phyloP scores from a whole-genome alignment of 2,113 vertebrate species.

The Petaurus breviceps region DNA sequence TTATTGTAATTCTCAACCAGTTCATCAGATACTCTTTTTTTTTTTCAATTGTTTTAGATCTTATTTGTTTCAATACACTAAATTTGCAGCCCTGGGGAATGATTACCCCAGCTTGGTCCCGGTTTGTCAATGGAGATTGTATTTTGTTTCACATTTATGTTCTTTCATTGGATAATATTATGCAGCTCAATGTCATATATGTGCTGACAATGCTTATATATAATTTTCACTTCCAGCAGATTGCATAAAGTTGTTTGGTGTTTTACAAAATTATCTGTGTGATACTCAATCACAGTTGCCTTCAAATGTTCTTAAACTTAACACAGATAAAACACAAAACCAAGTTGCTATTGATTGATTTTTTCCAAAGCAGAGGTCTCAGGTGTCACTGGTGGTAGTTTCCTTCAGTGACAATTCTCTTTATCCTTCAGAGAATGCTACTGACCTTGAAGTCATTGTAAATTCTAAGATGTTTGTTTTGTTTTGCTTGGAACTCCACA shows the following conservation, averaged over 20 bases:
- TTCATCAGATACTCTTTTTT: neutral
- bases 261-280: constrained; percentile 46
- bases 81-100: neutral
- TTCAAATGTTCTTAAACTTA: constrained; percentile 48
- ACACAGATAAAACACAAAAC: neutral
- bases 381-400: neutral
- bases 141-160: neutral
- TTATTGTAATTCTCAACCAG: neutral
- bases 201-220: neutral
- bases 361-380: neutral
- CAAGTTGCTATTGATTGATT: constrained; percentile 30
- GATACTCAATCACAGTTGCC: constrained; percentile 16
- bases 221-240: constrained; percentile 47
- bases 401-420: constrained; percentile 26
- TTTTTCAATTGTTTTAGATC: neutral
- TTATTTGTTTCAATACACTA: constrained; percentile 17
- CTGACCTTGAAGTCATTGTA: constrained; percentile 46
- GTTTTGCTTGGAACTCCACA: neutral
- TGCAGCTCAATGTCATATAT: neutral
- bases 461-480: neutral
- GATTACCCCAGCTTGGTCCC: neutral
- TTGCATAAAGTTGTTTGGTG: neutral
- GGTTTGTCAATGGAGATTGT: neutral
- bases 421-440: constrained; percentile 31
- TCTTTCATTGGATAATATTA: neutral